phyloP scores from a whole-genome alignment of 2,888 invertebrate species.

The Monochamus alternatus region DNA sequence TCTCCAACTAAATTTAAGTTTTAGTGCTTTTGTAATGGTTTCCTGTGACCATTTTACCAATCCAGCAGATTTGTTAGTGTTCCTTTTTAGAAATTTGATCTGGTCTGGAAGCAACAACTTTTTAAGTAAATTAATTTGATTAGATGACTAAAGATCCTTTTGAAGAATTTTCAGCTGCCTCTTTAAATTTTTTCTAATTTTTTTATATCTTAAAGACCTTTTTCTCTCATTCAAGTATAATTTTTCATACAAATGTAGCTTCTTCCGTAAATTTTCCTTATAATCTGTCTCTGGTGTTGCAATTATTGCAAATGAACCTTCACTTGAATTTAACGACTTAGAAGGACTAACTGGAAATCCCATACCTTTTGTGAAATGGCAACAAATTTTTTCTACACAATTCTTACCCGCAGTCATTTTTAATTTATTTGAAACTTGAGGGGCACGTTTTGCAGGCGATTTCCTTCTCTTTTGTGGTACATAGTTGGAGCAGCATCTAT shows the following conservation, averaged over 20 bases:
- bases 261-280: background rate
- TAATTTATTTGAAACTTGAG: background rate
- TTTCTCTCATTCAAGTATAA: background rate
- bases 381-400: background rate
- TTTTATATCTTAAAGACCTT: constrained; percentile 2
- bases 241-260: background rate
- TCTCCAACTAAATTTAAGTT: constrained; percentile 13
- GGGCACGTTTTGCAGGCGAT: background rate
- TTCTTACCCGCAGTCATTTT: background rate
- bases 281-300: background rate
- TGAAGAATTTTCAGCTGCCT: too few species aligned
- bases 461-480: constrained; percentile 20
- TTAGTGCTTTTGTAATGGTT: background rate
- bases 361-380: background rate
- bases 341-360: background rate
- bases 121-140: background rate
- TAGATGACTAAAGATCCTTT: background rate
- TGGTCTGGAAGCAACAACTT: background rate
- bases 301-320: background rate
- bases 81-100: background rate
- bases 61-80: background rate
- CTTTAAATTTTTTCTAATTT: background rate
- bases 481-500: constrained; percentile 43
- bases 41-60: background rate
- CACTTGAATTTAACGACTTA: background rate